Percentiles rank a stretch among this genome's conserved stretches.
Conservation (phyloP, 1,140 invertebrate genomes). For the Euwallacea similis region DNA sequence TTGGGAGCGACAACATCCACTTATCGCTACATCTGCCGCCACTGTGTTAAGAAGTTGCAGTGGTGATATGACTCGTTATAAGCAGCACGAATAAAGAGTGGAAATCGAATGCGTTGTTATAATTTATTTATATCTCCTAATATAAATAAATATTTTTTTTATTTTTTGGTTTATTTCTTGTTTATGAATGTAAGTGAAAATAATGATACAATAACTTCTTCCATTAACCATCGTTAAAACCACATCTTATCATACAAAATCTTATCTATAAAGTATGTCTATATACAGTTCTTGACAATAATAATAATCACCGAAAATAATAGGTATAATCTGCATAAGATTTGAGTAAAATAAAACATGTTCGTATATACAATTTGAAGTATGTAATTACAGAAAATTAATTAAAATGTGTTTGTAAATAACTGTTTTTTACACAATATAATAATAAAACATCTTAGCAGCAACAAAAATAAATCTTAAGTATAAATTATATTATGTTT, state of each 20-base stretch:
- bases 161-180: conserved; percentile 42
- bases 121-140: not conserved
- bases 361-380: conserved; percentile 31
- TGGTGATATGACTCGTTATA: no score
- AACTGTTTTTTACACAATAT: conserved; percentile 26
- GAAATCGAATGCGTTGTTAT: not conserved
- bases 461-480: conserved; percentile 35
- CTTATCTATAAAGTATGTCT: conserved; percentile 38
- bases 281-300: conserved; percentile 35
- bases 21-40: no score
- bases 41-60: no score
- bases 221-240: conserved; percentile 42
- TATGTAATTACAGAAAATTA: conserved; percentile 35
- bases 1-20: no score
- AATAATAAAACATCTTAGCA: conserved; percentile 34
- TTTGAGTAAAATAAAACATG: not conserved
- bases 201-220: conserved; percentile 45
- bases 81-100: no score
- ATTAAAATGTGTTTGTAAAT: conserved; percentile 21
- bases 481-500: conserved; percentile 22
- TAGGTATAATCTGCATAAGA: conserved; percentile 8
- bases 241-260: conserved; percentile 44
- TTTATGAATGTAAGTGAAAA: conserved; percentile 48
- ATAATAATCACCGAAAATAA: conserved; percentile 31
- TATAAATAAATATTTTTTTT: not conserved